Evolutionary conservation across 2,888 invertebrate genomes (phyloP).

Genomic region (Torymus texanus): DNA sequence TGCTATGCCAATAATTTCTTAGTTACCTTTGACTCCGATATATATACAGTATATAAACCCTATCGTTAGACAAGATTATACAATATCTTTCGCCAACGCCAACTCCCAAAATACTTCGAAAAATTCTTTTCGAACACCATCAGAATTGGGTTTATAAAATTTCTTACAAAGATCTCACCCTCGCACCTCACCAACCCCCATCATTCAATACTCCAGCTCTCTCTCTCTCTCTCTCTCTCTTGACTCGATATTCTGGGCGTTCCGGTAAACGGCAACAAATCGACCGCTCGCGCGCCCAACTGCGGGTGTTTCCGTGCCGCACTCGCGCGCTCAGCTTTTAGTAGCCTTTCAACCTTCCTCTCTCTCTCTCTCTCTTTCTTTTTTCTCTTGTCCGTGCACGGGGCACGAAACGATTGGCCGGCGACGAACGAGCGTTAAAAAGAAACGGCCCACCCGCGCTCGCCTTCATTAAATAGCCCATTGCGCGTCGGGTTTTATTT

Average conservation of each 20-base stretch:
- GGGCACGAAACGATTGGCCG: conserved; percentile 12
- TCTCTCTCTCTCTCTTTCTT: not conserved
- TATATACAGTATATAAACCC: no score
- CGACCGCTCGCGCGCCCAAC: no score
- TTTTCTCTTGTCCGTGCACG: not conserved
- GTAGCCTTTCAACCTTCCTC: conserved; percentile 2
- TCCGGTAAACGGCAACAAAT: not conserved
- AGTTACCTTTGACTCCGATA: no score
- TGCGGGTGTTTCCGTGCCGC: not conserved
- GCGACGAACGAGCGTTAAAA: conserved; percentile 4
- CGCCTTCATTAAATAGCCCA: not conserved
- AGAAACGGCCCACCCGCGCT: conserved; percentile 4
- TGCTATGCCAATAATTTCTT: no score
- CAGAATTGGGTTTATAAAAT: no score
- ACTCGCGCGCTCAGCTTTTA: not conserved
- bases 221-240: not conserved
- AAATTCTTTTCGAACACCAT: no score
- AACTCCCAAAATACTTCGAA: no score
- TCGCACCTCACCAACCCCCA: no score
- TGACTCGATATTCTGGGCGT: not conserved
- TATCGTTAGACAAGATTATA: no score
- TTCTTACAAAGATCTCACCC: no score
- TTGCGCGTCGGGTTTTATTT: not conserved
- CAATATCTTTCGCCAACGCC: no score
- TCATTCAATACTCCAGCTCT: not conserved